Percentiles rank a stretch among this genome's conserved stretches.
phyloP scores from a whole-genome alignment of 2,113 vertebrate species.

The Pyrgilauda ruficollis region DNA sequence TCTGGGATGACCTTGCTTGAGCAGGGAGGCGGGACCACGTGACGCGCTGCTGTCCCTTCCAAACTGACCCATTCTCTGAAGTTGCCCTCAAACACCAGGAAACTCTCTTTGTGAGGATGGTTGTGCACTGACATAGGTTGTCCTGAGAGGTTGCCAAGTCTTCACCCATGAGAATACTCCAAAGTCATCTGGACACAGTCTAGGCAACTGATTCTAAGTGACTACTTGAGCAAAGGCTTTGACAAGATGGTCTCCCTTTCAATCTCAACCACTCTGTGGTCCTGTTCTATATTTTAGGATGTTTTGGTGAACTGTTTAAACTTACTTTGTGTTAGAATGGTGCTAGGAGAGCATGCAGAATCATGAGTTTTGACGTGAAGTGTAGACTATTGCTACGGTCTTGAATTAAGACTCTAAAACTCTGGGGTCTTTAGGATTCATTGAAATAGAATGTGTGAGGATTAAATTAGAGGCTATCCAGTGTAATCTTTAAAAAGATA shows the following conservation, averaged over 20 bases:
- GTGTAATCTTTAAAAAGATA: background rate
- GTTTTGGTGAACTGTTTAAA: background rate
- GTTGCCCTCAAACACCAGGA: background rate
- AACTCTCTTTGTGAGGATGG: background rate
- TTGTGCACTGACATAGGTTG: background rate
- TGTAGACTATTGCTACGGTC: background rate
- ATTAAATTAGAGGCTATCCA: background rate
- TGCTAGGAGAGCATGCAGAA: background rate
- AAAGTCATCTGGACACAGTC: rapidly evolving
- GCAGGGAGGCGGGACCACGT: background rate
- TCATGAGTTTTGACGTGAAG: background rate
- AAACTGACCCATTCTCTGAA: background rate
- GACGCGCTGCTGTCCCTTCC: background rate
- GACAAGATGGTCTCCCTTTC: background rate
- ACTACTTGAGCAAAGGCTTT: background rate
- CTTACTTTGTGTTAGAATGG: background rate
- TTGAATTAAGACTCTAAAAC: background rate
- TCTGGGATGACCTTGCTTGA: background rate
- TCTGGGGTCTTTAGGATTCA: background rate
- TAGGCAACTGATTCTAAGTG: background rate
- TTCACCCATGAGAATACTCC: background rate
- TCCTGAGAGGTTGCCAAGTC: background rate
- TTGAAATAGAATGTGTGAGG: background rate
- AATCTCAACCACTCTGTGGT: background rate
- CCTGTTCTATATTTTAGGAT: background rate